Evolutionary conservation across 2,113 vertebrate species (phyloP), one percentile per base, ranked within the genome.

Genomic region (Numida meleagris): DNA sequence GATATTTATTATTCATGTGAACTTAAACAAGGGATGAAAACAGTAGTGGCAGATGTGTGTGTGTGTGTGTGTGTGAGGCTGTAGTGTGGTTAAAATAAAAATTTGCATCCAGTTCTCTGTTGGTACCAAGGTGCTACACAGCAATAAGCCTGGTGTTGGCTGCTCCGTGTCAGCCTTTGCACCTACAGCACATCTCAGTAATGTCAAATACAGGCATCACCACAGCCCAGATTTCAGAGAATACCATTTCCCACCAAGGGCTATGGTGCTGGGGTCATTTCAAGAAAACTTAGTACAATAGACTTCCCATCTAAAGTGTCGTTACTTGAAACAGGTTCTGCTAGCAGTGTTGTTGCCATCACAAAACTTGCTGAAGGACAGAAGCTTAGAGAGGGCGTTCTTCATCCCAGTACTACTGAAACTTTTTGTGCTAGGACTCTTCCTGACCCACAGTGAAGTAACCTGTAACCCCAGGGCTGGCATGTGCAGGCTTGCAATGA

Each of bases 21-120:
- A 77, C 86, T 95, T 95, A 83, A 84, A 83, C 87, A 81, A 16
- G 57, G 57, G 50, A 61, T 71, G 31, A 91, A 92, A 95, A 79
- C 59, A 97, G 89, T 68, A n/a, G n/a, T n/a, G n/a, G n/a, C n/a
- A n/a, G n/a, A n/a, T n/a, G n/a, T n/a, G n/a, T n/a, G n/a, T n/a
- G n/a, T n/a, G n/a, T n/a, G n/a, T n/a, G n/a, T n/a, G n/a, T n/a
- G n/a, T n/a, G n/a, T 88, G 91, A 87, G 80, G 58, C 78, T 82
- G 43, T 94, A 81, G 72, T 96, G 66, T 62, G 74, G 43, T 33
- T 76, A 88, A 86, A 93, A 68, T 42, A 53, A 50, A 74, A 86
- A 88, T 91, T 88, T 96, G 40, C 40, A 75, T 84, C 40, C 40
- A 34, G 57, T 93, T 97, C 66, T 84, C 57, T 88, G 1, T 62